Evolutionary conservation across 2,888 invertebrate genomes (phyloP).

Genomic region (Leptinotarsa haldemani): DNA sequence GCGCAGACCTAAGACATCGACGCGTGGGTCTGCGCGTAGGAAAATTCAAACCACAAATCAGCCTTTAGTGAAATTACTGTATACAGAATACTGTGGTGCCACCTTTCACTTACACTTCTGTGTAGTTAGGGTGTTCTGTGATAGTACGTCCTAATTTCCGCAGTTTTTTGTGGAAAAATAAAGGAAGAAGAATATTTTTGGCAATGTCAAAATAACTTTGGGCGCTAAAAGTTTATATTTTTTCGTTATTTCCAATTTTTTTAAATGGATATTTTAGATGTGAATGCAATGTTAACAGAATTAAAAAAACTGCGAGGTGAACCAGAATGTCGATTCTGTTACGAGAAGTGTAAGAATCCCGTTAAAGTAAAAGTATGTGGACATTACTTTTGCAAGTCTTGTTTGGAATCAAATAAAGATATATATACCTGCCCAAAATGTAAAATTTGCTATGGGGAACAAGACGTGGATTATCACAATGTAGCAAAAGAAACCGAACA

Average conservation of each 20-base stretch:
- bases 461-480: constrained; percentile 45
- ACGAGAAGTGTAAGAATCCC: constrained; percentile 5
- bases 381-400: constrained; percentile 52
- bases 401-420: constrained; percentile 43
- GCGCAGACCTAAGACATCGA: too few species aligned
- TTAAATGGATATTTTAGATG: constrained; percentile 11
- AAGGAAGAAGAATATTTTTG: too few species aligned
- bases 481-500: constrained; percentile 40
- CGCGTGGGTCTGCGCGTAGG: too few species aligned
- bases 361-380: constrained; percentile 52
- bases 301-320: constrained; percentile 22
- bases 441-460: constrained; percentile 42
- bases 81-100: too few species aligned
- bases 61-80: too few species aligned
- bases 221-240: too few species aligned
- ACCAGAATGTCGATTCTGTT: constrained; percentile 24
- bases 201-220: too few species aligned
- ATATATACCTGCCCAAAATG: constrained; percentile 49
- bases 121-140: too few species aligned
- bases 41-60: too few species aligned
- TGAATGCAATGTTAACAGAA: not conserved
- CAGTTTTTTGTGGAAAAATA: too few species aligned
- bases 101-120: too few species aligned
- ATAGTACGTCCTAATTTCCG: too few species aligned
- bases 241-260: not conserved